Percentiles rank a stretch among this genome's conserved stretches.
These are phyloP conservation scores for Schizotus pectinicornis DNA, from an alignment of 2,888 invertebrate species.

Conservation along the genomic window DNA sequence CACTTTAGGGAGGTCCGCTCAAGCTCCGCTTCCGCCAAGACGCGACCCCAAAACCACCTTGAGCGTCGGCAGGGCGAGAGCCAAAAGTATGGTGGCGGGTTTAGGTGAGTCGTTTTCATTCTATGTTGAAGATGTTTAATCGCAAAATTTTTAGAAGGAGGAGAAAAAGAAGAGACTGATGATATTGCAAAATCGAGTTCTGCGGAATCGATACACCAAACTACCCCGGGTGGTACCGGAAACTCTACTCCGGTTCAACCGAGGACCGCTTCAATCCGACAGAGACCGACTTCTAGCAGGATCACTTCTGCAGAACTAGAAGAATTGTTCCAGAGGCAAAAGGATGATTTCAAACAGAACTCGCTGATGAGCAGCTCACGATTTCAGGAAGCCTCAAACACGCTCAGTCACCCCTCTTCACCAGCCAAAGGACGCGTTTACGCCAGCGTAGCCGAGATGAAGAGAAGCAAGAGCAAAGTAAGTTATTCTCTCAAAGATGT, in stretches of 20 bases:
- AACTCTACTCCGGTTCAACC: conserved; percentile 69
- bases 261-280: conserved; percentile 90
- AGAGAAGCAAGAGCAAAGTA: conserved; percentile 79
- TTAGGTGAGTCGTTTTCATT: conserved; percentile 63
- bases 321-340: conserved; percentile 88
- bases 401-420: conserved; percentile 67
- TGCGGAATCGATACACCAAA: conserved; percentile 77
- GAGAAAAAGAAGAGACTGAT: conserved; percentile 76
- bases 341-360: conserved; percentile 51
- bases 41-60: conserved; percentile 94
- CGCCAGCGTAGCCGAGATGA: conserved; percentile 95
- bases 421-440: conserved; percentile 77
- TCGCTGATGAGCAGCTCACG: conserved; percentile 77
- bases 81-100: conserved; percentile 92
- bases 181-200: conserved; percentile 81
- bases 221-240: conserved; percentile 59
- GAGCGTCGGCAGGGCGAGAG: conserved; percentile 89
- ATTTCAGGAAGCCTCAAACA: conserved; percentile 69
- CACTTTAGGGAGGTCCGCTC: conserved; percentile 67
- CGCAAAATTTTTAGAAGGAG: conserved; percentile 58
- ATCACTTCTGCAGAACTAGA: conserved; percentile 92
- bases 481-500: conserved; percentile 11
- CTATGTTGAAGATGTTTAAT: background rate
- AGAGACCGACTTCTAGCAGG: conserved; percentile 84
- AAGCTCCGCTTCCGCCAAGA: conserved; percentile 91